A percentile compares a stretch with the other conserved stretches of the same genome.
Conservation (phyloP, 2,797 vertebrate species). For the Pseudochirops corinnae region DNA sequence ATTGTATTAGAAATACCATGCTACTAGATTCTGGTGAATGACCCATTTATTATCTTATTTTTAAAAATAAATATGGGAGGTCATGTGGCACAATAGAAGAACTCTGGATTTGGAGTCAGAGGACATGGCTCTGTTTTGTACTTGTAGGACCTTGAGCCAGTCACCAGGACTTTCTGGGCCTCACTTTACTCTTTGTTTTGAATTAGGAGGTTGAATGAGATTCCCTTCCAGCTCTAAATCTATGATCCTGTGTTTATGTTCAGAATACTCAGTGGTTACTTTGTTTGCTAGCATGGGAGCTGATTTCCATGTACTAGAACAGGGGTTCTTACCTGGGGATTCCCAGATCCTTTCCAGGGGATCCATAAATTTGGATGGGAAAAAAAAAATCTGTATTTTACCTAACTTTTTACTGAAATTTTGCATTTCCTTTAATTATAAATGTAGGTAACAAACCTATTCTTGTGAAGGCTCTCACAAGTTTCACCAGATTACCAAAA, state of each 20-base stretch:
- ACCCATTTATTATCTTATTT: background rate
- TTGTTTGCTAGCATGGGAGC: no score
- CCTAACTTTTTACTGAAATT: background rate
- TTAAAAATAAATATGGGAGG: background rate
- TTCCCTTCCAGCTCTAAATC: no score
- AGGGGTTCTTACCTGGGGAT: no score
- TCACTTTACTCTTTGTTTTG: no score
- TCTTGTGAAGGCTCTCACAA: background rate
- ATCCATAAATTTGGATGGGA: no score
- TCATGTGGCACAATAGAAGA: background rate
- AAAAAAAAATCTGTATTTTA: background rate
- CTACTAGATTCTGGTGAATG: background rate
- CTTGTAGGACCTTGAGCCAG: background rate
- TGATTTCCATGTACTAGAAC: no score
- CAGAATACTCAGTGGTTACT: no score
- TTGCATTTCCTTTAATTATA: background rate
- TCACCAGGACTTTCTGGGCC: no score
- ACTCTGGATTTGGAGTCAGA: background rate
- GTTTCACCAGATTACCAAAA: background rate
- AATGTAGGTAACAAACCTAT: background rate
- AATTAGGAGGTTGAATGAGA: no score
- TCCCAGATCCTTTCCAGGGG: no score
- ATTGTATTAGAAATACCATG: background rate
- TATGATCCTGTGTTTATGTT: no score
- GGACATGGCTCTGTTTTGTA: background rate